Evolutionary conservation across 2,888 invertebrate species (phyloP).

Genomic region (Tupiocoris notatus): DNA sequence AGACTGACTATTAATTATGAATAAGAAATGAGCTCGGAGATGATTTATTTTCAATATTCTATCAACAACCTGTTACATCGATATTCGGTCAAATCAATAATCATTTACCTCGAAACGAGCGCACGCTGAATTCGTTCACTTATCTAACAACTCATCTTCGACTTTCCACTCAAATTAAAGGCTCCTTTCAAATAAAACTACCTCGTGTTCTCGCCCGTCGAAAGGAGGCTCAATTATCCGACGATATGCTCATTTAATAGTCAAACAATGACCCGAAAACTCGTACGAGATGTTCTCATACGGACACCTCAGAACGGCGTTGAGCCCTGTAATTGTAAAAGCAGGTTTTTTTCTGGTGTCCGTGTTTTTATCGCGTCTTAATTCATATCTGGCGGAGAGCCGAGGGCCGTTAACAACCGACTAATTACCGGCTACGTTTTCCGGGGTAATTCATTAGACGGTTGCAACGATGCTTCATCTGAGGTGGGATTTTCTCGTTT

Average conservation of each 20-base stretch:
- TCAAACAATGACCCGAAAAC: conserved; percentile 22
- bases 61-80: background rate
- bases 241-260: conserved; percentile 19
- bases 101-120: background rate
- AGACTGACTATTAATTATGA: too few relatives aligned
- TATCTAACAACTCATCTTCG: too few relatives aligned
- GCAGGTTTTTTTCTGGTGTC: background rate
- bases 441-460: background rate
- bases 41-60: too few relatives aligned
- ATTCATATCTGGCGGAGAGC: background rate
- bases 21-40: too few relatives aligned
- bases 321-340: background rate
- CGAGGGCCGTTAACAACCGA: background rate
- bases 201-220: background rate
- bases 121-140: background rate
- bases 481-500: background rate
- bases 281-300: background rate
- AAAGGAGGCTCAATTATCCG: background rate
- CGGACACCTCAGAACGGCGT: background rate
- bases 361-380: background rate
- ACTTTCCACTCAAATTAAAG: too few relatives aligned
- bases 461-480: background rate
- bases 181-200: too few relatives aligned
- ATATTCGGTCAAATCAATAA: background rate
- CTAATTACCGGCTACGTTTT: background rate